Conservation (phyloP, 1,140 invertebrate genomes). For the Drosophila bocqueti region DNA sequence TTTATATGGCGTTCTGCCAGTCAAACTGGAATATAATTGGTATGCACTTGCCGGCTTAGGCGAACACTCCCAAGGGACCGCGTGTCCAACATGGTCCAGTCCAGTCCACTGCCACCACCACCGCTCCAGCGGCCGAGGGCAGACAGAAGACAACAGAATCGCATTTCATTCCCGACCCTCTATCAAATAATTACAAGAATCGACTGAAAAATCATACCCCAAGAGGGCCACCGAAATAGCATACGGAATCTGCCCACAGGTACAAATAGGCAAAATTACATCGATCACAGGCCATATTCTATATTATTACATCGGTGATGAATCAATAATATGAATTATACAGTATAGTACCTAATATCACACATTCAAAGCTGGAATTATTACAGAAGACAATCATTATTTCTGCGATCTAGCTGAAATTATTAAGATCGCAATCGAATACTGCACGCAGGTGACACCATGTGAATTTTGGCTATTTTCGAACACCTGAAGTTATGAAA, state of each 20-base stretch:
- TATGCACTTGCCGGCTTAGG: conserved; percentile 57
- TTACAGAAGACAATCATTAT: background rate
- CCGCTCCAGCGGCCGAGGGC: background rate
- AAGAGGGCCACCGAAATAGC: conserved; percentile 17
- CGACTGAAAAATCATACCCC: conserved; percentile 48
- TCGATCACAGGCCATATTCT: conserved; percentile 2
- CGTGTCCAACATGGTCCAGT: conserved; percentile 34
- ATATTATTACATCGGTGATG: conserved; percentile 14
- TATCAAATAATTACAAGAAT: conserved; percentile 56
- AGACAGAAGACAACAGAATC: conserved; percentile 39
- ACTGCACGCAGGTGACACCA: conserved; percentile 6
- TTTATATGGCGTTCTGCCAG: conserved; percentile 50
- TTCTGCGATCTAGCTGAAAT: background rate
- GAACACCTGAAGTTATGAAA: conserved; percentile 32
- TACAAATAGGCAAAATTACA: conserved; percentile 13
- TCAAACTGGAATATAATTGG: conserved; percentile 61
- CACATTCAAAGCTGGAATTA: background rate
- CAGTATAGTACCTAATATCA: conserved; percentile 19
- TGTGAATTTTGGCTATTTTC: conserved; percentile 1
- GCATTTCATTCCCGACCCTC: conserved; percentile 43
- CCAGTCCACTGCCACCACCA: background rate
- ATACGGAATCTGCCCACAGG: conserved; percentile 15
- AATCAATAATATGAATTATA: conserved; percentile 17
- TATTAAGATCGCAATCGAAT: conserved; percentile 11
- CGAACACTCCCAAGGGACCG: conserved; percentile 51